phyloP scores from a whole-genome alignment of 2,113 vertebrate genomes.

The Tringa solitaria region DNA sequence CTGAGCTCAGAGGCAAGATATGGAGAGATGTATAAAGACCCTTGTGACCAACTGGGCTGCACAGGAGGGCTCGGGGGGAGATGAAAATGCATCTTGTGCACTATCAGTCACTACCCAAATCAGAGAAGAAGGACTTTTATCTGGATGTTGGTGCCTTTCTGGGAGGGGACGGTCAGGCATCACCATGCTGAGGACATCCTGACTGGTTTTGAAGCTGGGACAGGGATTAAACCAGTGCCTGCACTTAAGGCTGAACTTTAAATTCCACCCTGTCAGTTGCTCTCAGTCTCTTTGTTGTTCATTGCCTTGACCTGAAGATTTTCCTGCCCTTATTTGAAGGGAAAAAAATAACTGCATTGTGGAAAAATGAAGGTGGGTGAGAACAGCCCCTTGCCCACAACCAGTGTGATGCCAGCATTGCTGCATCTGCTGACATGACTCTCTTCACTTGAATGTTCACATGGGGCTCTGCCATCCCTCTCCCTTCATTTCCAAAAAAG shows the following conservation, averaged over 20 bases:
- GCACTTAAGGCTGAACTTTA: neutral
- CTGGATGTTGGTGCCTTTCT: neutral
- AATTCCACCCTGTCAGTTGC: neutral
- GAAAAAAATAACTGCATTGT: neutral
- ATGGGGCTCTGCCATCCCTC: neutral
- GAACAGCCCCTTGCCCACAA: neutral
- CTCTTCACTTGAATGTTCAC: neutral
- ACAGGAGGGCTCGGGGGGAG: neutral
- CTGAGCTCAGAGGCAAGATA: neutral
- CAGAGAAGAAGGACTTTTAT: neutral
- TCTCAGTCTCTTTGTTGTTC: neutral
- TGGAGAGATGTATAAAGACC: neutral
- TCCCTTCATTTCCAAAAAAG: neutral
- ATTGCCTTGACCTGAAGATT: neutral
- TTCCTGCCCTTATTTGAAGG: neutral
- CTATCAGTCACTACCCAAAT: neutral
- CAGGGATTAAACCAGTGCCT: neutral
- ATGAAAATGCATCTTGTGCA: neutral
- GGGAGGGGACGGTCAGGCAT: neutral
- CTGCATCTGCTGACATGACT: neutral
- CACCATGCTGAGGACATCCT: neutral
- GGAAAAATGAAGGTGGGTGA: neutral
- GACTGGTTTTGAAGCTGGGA: neutral
- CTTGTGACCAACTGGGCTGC: accelerated
- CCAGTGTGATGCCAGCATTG: accelerated